Percentiles rank a stretch among this genome's conserved stretches.
Evolutionary conservation across 2,797 vertebrate genomes (phyloP).

Genomic region (Chanos chanos): DNA sequence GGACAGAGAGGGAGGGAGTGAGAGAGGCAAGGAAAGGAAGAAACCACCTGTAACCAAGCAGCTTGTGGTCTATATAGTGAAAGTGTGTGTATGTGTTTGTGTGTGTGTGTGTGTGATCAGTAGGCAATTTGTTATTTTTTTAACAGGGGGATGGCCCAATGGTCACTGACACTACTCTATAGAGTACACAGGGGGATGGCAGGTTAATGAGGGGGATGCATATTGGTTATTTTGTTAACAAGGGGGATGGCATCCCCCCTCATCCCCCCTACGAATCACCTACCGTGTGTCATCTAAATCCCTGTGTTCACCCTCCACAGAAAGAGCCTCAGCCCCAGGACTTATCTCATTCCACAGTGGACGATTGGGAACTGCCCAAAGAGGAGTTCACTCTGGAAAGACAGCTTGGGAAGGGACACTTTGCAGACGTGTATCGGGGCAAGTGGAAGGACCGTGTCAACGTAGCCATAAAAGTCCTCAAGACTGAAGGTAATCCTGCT

Average conservation of each 20-base stretch:
- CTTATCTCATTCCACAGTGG: conserved; percentile 62
- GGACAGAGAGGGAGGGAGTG: too few relatives aligned
- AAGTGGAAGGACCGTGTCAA: conserved; percentile 73
- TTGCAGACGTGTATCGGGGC: conserved; percentile 75
- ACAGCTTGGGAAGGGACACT: conserved; percentile 74
- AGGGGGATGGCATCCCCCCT: too few relatives aligned
- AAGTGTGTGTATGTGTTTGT: not conserved
- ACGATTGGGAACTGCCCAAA: conserved; percentile 77
- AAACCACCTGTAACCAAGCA: too few relatives aligned
- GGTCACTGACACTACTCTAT: too few relatives aligned
- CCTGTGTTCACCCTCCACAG: conserved; percentile 49
- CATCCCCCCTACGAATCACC: too few relatives aligned
- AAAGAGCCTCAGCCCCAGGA: conserved; percentile 54
- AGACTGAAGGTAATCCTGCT: conserved; percentile 52
- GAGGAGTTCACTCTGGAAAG: conserved; percentile 72
- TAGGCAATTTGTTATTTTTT: too few relatives aligned
- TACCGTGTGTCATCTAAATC: not conserved
- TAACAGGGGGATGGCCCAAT: too few relatives aligned
- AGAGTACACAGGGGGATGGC: too few relatives aligned
- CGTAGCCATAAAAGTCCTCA: conserved; percentile 77
- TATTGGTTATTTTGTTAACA: too few relatives aligned
- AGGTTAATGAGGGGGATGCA: too few relatives aligned
- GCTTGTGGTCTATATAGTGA: not conserved
- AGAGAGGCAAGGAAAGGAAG: too few relatives aligned
- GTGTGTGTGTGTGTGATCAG: too few relatives aligned